Conservation (phyloP, 2,113 vertebrate species). For the Glaucidium brasilianum region DNA sequence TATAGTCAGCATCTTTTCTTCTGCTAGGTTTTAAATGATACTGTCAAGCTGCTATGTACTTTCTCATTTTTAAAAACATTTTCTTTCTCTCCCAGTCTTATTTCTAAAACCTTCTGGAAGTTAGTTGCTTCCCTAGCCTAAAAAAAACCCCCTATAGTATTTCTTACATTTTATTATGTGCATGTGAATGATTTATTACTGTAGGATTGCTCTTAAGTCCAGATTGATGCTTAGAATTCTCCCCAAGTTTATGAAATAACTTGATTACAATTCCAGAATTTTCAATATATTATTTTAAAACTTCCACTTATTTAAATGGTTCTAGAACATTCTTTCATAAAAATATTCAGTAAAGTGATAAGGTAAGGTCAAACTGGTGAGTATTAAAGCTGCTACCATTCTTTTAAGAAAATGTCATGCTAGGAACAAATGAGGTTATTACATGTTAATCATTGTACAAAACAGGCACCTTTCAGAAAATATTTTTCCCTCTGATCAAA, state of each 20-base stretch:
- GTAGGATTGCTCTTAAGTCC: neutral
- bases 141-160: neutral
- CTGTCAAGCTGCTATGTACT: neutral
- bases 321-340: neutral
- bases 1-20: neutral
- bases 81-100: neutral
- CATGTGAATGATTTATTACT: neutral
- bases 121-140: neutral
- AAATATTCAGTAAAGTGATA: neutral
- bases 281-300: neutral
- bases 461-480: neutral
- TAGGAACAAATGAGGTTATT: conserved; percentile 3
- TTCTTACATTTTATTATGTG: neutral
- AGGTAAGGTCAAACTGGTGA: neutral
- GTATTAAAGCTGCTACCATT: neutral
- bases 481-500: neutral
- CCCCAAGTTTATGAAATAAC: neutral
- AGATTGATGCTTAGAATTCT: neutral
- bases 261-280: neutral
- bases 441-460: neutral
- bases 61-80: neutral
- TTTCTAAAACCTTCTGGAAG: neutral
- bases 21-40: neutral
- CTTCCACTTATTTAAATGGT: neutral
- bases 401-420: neutral